Base-by-base conservation (phyloP, 37 sponge, comb jelly and placozoan genomes). In the Eunapius fragilis region DNA sequence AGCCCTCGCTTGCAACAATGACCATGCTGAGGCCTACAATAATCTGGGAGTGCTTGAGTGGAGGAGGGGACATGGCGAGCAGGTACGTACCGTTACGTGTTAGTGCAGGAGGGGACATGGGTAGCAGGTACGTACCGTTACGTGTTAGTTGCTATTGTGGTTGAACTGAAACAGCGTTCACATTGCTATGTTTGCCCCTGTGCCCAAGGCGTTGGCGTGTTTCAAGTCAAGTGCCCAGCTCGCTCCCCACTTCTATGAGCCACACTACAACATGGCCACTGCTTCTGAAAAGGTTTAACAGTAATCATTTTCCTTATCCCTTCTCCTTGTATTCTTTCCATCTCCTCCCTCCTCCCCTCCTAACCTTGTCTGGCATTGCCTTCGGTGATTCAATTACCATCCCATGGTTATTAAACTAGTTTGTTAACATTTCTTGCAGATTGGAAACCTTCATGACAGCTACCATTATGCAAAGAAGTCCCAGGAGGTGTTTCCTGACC, bases 21-120 rank as follows among this genome's bases (percentile, higher is more conserved):
- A 93, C 67, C 97, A 99, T 35, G 91, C 99, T 36, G 99, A 99
- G 82, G 92, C 97, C 22, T 93, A 95, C 82, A 99, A 99, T 83
- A 99, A 99, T 72, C 79, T 99, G 33, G 99, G 94, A 31, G 97
- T 99, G 26, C 87, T 99, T 74, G 99, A 98, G 79, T 94, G 96
- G 94, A 84, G 85, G 82, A 91, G 67, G 34, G 91, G 87, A 6
- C 87, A 77, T 72, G 91, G 79, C 27, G 97, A 98, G 86, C 93
- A 95, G 89, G 96, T 92, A 73, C 50, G 6, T 10, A 1, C 1
- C 81, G 76, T 34, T 2, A 31, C 24, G 75, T 37, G 79, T 38
- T 69, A 98, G 79, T 94, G 96, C 93, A 84, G 85, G 82, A 91
- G 67, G 34, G 91, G 87, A 6, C 87, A 77, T 72, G 91, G 79